Evolutionary conservation across 2,888 invertebrate genomes (phyloP).

Genomic region (Drosophila neonasuta): DNA sequence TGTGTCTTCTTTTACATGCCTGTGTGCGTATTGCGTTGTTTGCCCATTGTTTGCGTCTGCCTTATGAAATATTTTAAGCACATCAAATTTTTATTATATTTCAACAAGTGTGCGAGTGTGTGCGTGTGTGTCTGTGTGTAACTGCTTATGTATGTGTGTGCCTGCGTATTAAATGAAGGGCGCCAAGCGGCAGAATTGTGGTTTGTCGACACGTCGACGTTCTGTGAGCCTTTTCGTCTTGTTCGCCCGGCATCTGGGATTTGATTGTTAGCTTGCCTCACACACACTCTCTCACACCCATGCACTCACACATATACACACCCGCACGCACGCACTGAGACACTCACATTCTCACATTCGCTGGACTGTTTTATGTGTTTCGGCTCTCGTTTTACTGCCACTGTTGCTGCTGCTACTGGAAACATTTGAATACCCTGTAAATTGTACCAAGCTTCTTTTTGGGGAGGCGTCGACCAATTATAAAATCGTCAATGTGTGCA

Average conservation of each 20-base stretch:
- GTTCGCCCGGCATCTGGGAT: constrained; percentile 48
- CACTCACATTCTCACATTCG: background rate
- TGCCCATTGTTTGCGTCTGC: constrained; percentile 58
- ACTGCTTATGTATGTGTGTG: background rate
- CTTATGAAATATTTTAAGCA: constrained; percentile 68
- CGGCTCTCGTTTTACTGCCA: constrained; percentile 20
- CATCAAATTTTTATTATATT: constrained; percentile 66
- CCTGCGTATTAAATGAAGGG: constrained; percentile 18
- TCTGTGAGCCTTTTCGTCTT: constrained; percentile 23
- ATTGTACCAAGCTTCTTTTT: background rate
- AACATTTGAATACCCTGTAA: constrained; percentile 29
- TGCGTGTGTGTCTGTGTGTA: constrained; percentile 26
- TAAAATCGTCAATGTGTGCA: constrained; percentile 38
- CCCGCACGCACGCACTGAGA: background rate
- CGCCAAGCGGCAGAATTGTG: constrained; percentile 21
- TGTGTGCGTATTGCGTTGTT: constrained; percentile 24
- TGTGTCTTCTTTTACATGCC: constrained; percentile 1
- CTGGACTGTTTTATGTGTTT: constrained; percentile 41
- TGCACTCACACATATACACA: background rate
- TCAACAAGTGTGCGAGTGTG: constrained; percentile 49
- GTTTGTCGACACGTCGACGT: constrained; percentile 40
- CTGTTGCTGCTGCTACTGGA: constrained; percentile 19
- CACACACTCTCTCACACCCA: constrained; percentile 18
- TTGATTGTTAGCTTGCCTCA: constrained; percentile 51
- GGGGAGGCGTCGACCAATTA: constrained; percentile 33